Percentiles rank a stretch among this genome's conserved stretches.
These are phyloP conservation scores for Parasteatoda lunata DNA, from an alignment of 2,888 invertebrate genomes.

Conservation along the genomic window DNA sequence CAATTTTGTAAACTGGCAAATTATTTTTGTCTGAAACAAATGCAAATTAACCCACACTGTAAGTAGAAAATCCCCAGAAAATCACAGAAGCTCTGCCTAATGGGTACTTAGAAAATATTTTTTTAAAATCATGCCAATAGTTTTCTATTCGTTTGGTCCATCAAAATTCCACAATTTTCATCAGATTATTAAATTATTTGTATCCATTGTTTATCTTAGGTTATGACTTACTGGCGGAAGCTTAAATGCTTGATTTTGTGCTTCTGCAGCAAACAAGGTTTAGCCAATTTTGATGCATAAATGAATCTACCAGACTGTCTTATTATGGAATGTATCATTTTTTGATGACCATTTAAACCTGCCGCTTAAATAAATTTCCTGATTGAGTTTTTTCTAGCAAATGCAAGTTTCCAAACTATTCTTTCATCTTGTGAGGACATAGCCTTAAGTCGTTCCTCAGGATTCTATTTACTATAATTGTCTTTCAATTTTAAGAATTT, in stretches of 20 bases:
- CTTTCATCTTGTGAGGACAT: neutral
- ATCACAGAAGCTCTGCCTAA: no score
- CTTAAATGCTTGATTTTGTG: neutral
- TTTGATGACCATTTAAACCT: constrained; percentile 2
- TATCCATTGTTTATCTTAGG: neutral
- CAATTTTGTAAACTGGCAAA: no score
- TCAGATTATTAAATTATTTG: neutral
- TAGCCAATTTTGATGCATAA: neutral
- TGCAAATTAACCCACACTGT: no score
- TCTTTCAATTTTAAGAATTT: neutral
- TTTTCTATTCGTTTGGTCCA: no score
- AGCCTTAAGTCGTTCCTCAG: no score
- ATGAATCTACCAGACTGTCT: neutral
- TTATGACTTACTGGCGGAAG: neutral
- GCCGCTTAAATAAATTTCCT: neutral
- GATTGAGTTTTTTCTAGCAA: neutral
- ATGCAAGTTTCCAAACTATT: neutral
- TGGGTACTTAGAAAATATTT: no score
- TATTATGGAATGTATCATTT: neutral
- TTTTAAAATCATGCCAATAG: no score
- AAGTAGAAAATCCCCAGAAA: no score
- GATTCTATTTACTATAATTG: neutral
- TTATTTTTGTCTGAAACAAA: no score
- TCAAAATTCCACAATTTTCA: no score
- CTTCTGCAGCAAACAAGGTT: neutral